A percentile compares a stretch with the other conserved stretches of the same genome.
phyloP scores from a whole-genome alignment of 2,113 vertebrate genomes.

The Tonatia bakeri region DNA sequence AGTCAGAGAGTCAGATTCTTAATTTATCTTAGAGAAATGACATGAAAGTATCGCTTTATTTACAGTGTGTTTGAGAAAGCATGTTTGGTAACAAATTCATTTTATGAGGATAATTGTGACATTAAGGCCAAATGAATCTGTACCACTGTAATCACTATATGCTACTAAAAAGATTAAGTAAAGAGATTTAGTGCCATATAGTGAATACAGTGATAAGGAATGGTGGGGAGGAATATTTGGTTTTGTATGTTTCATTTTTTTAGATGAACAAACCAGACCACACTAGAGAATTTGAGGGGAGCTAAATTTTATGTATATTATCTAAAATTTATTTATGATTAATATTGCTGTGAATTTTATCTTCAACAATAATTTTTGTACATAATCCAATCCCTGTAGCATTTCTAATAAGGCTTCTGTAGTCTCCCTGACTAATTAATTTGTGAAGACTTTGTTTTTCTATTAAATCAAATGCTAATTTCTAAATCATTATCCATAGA shows the following conservation, averaged over 20 bases:
- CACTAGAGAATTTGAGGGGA: neutral
- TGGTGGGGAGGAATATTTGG: neutral
- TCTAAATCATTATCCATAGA: neutral
- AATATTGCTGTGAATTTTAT: neutral
- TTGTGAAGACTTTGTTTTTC: slow-evolving; percentile 5
- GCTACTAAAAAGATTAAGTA: neutral
- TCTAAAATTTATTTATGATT: neutral
- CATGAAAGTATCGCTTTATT: neutral
- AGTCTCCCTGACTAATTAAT: neutral
- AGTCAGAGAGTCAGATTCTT: neutral
- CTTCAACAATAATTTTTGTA: neutral
- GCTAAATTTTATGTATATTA: neutral
- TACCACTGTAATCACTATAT: neutral
- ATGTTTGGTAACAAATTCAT: neutral
- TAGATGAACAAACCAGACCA: neutral
- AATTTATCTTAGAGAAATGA: neutral
- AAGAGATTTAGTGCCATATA: neutral
- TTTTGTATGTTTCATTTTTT: slow-evolving; percentile 22
- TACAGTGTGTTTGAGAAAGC: neutral
- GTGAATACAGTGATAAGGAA: neutral
- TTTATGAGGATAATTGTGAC: neutral
- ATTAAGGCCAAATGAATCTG: neutral
- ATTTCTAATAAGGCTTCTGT: slow-evolving; percentile 11
- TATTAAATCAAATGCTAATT: slow-evolving; percentile 15
- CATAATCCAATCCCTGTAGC: neutral